Evolutionary conservation across 92 coral and sea anemone species (phyloP), one percentile per base, ranked within the genome.

Genomic region (Heteractis magnifica): DNA sequence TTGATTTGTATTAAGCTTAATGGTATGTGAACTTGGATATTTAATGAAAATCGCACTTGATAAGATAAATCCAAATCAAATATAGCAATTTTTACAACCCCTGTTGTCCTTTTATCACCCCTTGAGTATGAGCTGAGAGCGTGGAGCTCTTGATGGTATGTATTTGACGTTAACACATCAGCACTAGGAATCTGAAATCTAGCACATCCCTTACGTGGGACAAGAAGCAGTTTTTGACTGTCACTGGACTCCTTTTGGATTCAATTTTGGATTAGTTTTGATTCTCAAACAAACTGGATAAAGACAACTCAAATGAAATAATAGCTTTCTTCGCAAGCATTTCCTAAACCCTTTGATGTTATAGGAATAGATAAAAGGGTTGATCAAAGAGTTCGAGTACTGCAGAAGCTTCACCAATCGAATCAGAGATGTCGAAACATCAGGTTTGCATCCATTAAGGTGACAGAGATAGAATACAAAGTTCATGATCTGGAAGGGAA

Each of bases 401-500:
- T 93, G 97, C 19, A 93, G 83, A 18, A 90, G 71, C 50, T 93
- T 93, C 73, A 86, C 83, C 79, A 90, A 79, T 8, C 51, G 3
- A 49, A 65, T 11, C 12, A 50, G 11, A 4, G 71, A 87, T 72
- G 49, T 83, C 20, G 79, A 82, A 60, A 83, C 77, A 53, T 6
- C 70, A 76, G 87, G 90, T 10, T 82, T 70, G 14, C 79, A 72
- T 6, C 76, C 44, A 26, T 59, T 62, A 53, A 81, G 59, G 49
- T 93, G 86, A 49, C 79, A 79, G 49, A 82, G 71, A 11, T 79
- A 83, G 58, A 85, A 90, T 74, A 86, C 71, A 20, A 93, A 53
- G 72, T 93, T 93, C 11, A 93, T 71, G 9, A 90, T 76, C 20
- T 90, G 83, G 71, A 93, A 90, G 15, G 97, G 97, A 51, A 91